Evolutionary conservation across 1,140 invertebrate species (phyloP).

Genomic region (Himalopsyche phryganea): DNA sequence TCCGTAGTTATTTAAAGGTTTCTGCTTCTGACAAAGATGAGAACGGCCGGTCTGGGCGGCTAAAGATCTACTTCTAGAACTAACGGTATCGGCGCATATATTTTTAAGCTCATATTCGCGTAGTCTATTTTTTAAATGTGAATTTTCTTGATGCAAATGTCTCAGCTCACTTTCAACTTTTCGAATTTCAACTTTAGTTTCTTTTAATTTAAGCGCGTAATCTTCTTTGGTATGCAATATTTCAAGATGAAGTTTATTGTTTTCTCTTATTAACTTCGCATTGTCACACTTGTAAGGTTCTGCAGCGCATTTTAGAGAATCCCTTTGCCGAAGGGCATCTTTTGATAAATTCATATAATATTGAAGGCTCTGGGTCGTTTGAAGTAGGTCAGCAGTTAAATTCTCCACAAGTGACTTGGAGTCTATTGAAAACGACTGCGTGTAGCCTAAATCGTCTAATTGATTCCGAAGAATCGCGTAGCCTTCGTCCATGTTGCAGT

Average conservation of each 20-base stretch:
- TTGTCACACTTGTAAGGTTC: slow-evolving; percentile 72
- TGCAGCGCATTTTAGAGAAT: slow-evolving; percentile 55
- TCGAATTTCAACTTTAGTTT: slow-evolving; percentile 43
- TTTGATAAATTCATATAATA: slow-evolving; percentile 72
- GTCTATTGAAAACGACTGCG: slow-evolving; percentile 66
- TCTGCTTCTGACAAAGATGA: slow-evolving; percentile 37
- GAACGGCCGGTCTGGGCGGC: slow-evolving; percentile 19
- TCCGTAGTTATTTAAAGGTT: slow-evolving; percentile 36
- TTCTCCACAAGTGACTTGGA: slow-evolving; percentile 71
- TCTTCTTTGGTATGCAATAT: slow-evolving; percentile 64
- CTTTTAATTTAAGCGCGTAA: slow-evolving; percentile 37
- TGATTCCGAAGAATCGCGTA: slow-evolving; percentile 57
- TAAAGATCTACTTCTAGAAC: slow-evolving; percentile 41
- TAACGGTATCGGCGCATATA: slow-evolving; percentile 46
- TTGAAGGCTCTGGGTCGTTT: slow-evolving; percentile 74
- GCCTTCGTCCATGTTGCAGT: slow-evolving; percentile 39
- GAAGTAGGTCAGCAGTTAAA: slow-evolving; percentile 69
- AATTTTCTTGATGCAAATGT: slow-evolving; percentile 42
- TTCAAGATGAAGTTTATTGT: slow-evolving; percentile 67
- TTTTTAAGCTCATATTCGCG: slow-evolving; percentile 46
- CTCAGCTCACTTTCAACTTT: slow-evolving; percentile 41
- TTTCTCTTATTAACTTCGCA: slow-evolving; percentile 64
- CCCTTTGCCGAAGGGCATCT: slow-evolving; percentile 58
- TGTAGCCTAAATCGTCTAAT: slow-evolving; percentile 70
- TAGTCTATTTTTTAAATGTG: slow-evolving; percentile 44